phyloP scores from a whole-genome alignment of 2,113 vertebrate genomes.

The Semicossyphus pulcher region DNA sequence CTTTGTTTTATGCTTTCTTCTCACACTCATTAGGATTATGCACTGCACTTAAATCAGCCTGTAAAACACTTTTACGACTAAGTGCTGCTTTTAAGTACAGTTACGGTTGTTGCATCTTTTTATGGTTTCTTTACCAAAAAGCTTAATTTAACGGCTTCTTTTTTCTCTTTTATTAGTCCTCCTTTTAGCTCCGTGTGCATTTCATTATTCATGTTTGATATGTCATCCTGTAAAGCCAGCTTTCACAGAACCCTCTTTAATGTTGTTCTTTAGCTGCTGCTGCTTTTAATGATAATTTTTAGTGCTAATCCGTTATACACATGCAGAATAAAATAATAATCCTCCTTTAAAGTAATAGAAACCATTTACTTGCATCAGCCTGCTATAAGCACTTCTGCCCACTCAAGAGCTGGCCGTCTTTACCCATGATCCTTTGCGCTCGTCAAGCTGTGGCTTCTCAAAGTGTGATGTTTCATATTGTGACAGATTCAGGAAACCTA shows the following conservation, averaged over 20 bases:
- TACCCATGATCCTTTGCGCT: constrained; percentile 33
- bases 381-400: neutral
- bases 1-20: constrained; percentile 39
- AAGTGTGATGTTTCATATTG: constrained; percentile 38
- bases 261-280: neutral
- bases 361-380: neutral
- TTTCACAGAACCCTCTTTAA: neutral
- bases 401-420: neutral
- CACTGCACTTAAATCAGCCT: constrained; percentile 42
- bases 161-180: constrained; percentile 20
- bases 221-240: neutral
- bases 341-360: neutral
- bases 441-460: constrained; percentile 23
- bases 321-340: neutral
- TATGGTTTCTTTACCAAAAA: neutral
- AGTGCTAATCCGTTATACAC: neutral
- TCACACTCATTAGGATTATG: constrained; percentile 46
- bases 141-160: constrained; percentile 13
- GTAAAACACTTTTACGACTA: constrained; percentile 52
- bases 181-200: neutral
- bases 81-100: constrained; percentile 28
- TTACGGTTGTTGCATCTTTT: constrained; percentile 4
- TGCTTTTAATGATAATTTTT: neutral
- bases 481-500: constrained; percentile 36
- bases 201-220: neutral